Conservation (phyloP, 2,113 vertebrate genomes). For the Seriola rivoliana region DNA sequence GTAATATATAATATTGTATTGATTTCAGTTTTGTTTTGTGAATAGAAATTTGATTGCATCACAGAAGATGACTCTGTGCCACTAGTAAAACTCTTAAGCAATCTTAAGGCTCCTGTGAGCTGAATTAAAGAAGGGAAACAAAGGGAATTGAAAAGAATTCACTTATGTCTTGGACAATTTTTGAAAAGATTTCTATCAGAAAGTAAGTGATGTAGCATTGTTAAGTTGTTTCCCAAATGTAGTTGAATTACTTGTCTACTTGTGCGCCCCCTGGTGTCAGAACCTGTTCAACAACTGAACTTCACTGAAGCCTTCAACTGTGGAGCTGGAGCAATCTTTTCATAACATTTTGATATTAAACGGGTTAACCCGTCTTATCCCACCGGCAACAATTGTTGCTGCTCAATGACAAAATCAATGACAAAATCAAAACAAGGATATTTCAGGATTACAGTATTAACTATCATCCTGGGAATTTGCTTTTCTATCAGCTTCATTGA, state of each 20-base stretch:
- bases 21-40: too few relatives aligned
- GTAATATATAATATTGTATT: too few relatives aligned
- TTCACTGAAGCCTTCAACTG: neutral
- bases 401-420: too few relatives aligned
- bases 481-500: constrained; percentile 83
- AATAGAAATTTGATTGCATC: too few relatives aligned
- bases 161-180: neutral
- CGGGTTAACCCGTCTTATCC: too few relatives aligned
- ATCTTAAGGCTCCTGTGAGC: too few relatives aligned
- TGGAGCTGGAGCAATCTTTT: neutral
- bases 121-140: neutral
- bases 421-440: neutral
- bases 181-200: too few relatives aligned
- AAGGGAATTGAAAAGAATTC: neutral
- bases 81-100: too few relatives aligned
- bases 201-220: neutral
- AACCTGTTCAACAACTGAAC: neutral
- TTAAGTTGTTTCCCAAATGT: neutral
- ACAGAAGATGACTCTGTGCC: neutral
- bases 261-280: constrained; percentile 66
- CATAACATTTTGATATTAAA: neutral
- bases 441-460: constrained; percentile 19
- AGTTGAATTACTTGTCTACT: neutral
- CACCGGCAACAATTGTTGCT: too few relatives aligned
- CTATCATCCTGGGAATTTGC: constrained; percentile 62